phyloP scores from a whole-genome alignment of 2,888 invertebrate genomes.

The Orchesella flavescens region DNA sequence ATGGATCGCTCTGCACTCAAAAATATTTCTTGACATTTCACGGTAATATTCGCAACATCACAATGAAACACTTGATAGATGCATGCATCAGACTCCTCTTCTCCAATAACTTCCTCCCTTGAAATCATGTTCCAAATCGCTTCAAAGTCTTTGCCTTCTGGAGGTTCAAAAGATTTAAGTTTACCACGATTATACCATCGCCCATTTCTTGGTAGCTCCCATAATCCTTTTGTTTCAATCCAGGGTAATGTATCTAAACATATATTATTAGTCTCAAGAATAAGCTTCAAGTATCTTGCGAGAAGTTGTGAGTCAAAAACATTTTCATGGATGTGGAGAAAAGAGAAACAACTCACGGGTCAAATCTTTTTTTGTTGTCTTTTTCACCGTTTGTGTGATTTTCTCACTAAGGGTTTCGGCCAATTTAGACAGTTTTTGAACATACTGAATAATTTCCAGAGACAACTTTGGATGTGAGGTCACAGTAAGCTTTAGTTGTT shows the following conservation, averaged over 20 bases:
- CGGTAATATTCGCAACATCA: constrained; percentile 42
- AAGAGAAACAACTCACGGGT: too few species aligned
- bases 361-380: too few species aligned
- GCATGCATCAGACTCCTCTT: constrained; percentile 65
- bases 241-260: constrained; percentile 65
- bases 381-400: too few species aligned
- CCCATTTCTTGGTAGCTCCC: constrained; percentile 60
- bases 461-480: too few species aligned
- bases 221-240: constrained; percentile 60
- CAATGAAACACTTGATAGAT: constrained; percentile 66
- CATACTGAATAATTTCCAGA: too few species aligned
- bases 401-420: too few species aligned
- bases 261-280: too few species aligned
- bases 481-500: not conserved
- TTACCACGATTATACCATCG: constrained; percentile 53
- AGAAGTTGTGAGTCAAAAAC: too few species aligned
- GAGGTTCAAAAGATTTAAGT: constrained; percentile 34
- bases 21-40: constrained; percentile 61
- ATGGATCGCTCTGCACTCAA: constrained; percentile 52
- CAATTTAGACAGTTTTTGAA: too few species aligned
- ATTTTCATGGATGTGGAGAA: too few species aligned
- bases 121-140: constrained; percentile 38
- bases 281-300: too few species aligned
- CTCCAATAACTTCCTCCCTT: constrained; percentile 60
- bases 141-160: constrained; percentile 16